Evolutionary conservation across 2,113 vertebrate genomes (phyloP).

Genomic region (Paramisgurnus dabryanus): DNA sequence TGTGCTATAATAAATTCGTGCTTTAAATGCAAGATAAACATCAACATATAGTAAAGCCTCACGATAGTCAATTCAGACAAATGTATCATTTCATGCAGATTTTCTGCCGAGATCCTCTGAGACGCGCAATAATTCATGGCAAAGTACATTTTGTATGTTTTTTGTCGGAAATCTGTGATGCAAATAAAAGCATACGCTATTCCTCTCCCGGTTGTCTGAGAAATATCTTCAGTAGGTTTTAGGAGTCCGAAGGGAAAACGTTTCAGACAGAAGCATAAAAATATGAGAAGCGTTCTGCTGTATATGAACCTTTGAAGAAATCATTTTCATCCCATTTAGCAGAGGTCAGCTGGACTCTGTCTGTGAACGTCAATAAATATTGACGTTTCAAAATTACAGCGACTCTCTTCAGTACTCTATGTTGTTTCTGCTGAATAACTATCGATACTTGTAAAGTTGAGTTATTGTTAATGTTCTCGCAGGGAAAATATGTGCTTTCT

Average conservation of each 20-base stretch:
- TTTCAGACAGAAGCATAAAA: background rate
- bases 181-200: conserved; percentile 12
- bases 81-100: conserved; percentile 35
- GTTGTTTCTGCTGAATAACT: conserved; percentile 23
- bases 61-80: conserved; percentile 14
- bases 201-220: background rate
- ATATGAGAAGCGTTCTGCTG: background rate
- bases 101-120: conserved; percentile 19
- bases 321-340: conserved; percentile 16
- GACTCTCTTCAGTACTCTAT: background rate
- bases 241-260: conserved; percentile 12
- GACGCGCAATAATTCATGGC: conserved; percentile 14
- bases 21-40: conserved; percentile 22
- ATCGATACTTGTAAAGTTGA: conserved; percentile 27
- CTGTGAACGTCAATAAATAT: conserved; percentile 30
- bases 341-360: conserved; percentile 20
- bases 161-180: conserved; percentile 1
- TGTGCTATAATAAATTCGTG: conserved; percentile 9
- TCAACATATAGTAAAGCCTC: background rate
- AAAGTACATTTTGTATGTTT: background rate
- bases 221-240: conserved; percentile 1
- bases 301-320: conserved; percentile 14
- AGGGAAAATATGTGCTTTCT: background rate
- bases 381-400: conserved; percentile 21
- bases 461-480: conserved; percentile 19